These are phyloP conservation scores for Ciconia boyciana DNA, from an alignment of 2,113 vertebrate species.

Conservation along the genomic window DNA sequence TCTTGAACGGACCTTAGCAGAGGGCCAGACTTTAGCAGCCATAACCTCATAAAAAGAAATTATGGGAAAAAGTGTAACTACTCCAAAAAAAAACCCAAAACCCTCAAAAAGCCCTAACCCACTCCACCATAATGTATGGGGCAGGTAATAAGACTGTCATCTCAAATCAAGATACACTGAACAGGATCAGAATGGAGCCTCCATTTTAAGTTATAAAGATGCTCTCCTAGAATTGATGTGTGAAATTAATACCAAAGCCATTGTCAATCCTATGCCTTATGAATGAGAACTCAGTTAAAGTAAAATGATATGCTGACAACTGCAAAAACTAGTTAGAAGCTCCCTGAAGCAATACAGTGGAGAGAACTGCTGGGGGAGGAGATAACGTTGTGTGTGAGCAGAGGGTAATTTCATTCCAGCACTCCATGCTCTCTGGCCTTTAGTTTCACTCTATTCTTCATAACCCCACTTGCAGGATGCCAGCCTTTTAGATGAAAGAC, in stretches of 20 bases:
- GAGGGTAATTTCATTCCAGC: neutral
- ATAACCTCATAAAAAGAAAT: neutral
- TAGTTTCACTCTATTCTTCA: neutral
- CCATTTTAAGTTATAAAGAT: neutral
- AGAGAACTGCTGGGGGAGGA: neutral
- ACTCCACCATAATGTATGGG: neutral
- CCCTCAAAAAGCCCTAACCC: rapidly evolving
- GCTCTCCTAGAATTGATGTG: neutral
- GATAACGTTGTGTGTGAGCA: neutral
- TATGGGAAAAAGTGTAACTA: neutral
- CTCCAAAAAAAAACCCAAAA: neutral
- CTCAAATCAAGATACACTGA: neutral
- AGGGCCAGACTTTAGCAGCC: neutral
- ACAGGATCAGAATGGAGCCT: neutral
- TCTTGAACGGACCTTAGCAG: neutral
- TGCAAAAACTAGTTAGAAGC: neutral
- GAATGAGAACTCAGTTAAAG: neutral
- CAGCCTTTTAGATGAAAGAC: neutral
- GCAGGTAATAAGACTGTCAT: neutral
- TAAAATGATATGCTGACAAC: neutral
- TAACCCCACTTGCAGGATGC: neutral
- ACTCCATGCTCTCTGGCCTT: neutral
- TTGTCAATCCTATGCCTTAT: neutral
- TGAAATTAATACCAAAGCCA: neutral
- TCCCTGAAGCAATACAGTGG: neutral